phyloP scores from a whole-genome alignment of 2,797 vertebrate species.

The Pseudocheirus occidentalis region DNA sequence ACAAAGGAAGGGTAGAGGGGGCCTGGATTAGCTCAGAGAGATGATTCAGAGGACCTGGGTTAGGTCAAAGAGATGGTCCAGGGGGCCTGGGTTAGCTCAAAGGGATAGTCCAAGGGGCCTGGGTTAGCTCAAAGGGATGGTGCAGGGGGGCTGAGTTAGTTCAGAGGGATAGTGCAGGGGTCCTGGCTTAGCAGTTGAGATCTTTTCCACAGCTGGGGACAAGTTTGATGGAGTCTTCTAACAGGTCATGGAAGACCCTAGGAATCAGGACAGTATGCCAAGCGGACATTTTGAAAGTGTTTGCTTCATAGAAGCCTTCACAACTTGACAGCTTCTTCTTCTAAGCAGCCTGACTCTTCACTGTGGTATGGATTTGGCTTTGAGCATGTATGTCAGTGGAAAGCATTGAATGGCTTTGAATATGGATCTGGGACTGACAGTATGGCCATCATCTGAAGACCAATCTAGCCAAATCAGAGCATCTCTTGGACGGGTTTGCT shows the following conservation, averaged over 20 bases:
- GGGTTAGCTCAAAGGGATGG: background rate
- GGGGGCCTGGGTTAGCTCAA: background rate
- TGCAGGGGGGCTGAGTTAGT: background rate
- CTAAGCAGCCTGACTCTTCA: background rate
- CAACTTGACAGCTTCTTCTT: background rate
- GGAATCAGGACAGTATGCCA: background rate
- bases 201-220: background rate
- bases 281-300: background rate
- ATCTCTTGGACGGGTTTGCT: background rate
- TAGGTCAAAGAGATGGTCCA: background rate
- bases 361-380: background rate
- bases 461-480: background rate
- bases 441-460: background rate
- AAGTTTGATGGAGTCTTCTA: background rate
- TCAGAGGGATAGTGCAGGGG: background rate
- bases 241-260: background rate
- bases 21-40: background rate
- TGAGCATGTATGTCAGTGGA: background rate
- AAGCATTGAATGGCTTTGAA: background rate
- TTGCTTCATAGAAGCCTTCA: background rate
- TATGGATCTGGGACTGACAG: background rate
- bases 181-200: background rate
- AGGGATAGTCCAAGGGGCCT: background rate
- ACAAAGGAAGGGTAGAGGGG: background rate
- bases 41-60: background rate